Percentiles rank a stretch among this genome's conserved stretches.
Evolutionary conservation across 2,113 vertebrate species (phyloP).

Genomic region (Hydrochoerus hydrochaeris): DNA sequence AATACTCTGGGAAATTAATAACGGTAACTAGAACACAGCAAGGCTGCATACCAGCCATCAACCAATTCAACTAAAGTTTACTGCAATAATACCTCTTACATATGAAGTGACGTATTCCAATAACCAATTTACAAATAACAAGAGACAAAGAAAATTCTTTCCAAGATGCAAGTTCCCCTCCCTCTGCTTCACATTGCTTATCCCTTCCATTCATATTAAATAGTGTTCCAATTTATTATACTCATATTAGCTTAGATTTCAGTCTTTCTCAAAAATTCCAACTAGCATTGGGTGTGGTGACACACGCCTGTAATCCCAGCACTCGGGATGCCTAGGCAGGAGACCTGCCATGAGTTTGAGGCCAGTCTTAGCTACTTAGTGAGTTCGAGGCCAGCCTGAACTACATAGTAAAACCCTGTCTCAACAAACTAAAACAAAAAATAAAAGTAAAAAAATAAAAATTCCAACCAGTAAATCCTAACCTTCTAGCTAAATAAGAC

Average conservation of each 20-base stretch:
- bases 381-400: background rate
- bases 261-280: conserved; percentile 46
- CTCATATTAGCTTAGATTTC: background rate
- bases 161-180: background rate
- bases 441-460: background rate
- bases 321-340: background rate
- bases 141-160: background rate
- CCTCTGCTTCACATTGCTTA: background rate
- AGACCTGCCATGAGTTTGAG: background rate
- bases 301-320: background rate
- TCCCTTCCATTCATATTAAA: background rate
- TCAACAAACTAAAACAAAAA: background rate
- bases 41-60: background rate
- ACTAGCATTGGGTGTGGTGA: background rate
- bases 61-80: background rate
- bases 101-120: background rate
- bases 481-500: background rate
- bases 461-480: background rate
- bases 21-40: background rate
- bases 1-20: background rate
- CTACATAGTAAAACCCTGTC: background rate
- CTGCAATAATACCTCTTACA: background rate
- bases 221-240: background rate
- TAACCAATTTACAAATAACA: background rate
- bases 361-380: background rate